Percentiles rank a stretch among this genome's conserved stretches.
These are phyloP conservation scores for Tetramorium alpestre DNA, from an alignment of 1,140 invertebrate species.

Conservation along the genomic window DNA sequence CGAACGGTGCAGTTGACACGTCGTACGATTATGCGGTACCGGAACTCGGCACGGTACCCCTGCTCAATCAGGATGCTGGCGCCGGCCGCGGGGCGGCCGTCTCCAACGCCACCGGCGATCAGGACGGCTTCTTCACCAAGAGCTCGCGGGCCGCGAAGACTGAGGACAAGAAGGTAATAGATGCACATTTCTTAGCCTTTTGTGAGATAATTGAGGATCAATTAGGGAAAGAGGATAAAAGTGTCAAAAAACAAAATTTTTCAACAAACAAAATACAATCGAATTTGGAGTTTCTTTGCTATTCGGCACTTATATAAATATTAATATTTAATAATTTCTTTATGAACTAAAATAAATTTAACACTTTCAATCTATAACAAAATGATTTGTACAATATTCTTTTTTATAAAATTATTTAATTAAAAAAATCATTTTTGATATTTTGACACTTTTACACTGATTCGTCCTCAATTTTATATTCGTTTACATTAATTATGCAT, in stretches of 20 bases:
- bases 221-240: no score
- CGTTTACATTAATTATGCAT: neutral
- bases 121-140: slow-evolving; percentile 85
- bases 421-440: no score
- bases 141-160: slow-evolving; percentile 81
- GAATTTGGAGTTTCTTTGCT: no score
- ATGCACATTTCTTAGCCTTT: neutral
- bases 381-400: no score
- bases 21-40: slow-evolving; percentile 92
- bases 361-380: no score
- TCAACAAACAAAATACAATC: no score
- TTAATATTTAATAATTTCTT: no score
- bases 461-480: neutral
- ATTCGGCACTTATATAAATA: no score
- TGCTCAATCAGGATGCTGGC: slow-evolving; percentile 85
- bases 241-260: no score
- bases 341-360: no score
- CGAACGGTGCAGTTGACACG: slow-evolving; percentile 84
- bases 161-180: slow-evolving; percentile 85
- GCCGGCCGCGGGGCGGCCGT: slow-evolving; percentile 65
- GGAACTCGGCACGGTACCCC: slow-evolving; percentile 89
- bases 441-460: no score
- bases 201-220: neutral
- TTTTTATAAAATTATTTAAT: no score
- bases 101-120: slow-evolving; percentile 80